Evolutionary conservation across 1,140 invertebrate genomes (phyloP), one percentile per base, ranked within the genome.

Genomic region (Planococcus citri): DNA sequence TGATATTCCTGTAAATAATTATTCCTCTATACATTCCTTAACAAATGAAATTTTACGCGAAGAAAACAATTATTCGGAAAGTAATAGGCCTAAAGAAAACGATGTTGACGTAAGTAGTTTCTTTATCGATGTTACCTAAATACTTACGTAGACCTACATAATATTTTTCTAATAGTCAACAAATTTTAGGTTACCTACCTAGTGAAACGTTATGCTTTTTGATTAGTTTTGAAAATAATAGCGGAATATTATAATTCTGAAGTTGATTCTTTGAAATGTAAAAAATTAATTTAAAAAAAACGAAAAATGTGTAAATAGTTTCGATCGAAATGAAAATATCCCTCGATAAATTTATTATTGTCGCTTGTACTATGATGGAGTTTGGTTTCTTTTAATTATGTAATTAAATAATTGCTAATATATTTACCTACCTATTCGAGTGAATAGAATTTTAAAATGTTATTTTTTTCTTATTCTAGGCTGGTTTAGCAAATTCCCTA

Each of bases 401-500:
- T 69, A 17, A 17, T 69, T 69, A 69, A n/a, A n/a, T n/a, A n/a
- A n/a, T n/a, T n/a, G n/a, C n/a, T n/a, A n/a, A 69, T 41, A 51
- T 22, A 69, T 41, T 37, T 20, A 69, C n/a, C n/a, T n/a, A n/a
- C n/a, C n/a, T n/a, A n/a, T n/a, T n/a, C n/a, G n/a, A n/a, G n/a
- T n/a, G n/a, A n/a, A n/a, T n/a, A n/a, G n/a, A n/a, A n/a, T 12
- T 10, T 24, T 27, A 12, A 57, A 3, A 41, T 51, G 58, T 70
- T 72, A 70, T 57, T 57, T 33, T 70, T 83, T 84, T 73, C 82
- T 9, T n/a, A 51, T 51, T 51, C 10, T 51, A 94, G 91, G 85
- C 84, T 79, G 91, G 90, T 68, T 80, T 94, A 67, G 89, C 91
- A 73, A 89, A 87, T 74, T 88, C 88, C 41, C 80, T 91, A 71